Evolutionary conservation across 1,140 invertebrate genomes (phyloP), one percentile per base, ranked within the genome.

Genomic region (Drepana arcuata): DNA sequence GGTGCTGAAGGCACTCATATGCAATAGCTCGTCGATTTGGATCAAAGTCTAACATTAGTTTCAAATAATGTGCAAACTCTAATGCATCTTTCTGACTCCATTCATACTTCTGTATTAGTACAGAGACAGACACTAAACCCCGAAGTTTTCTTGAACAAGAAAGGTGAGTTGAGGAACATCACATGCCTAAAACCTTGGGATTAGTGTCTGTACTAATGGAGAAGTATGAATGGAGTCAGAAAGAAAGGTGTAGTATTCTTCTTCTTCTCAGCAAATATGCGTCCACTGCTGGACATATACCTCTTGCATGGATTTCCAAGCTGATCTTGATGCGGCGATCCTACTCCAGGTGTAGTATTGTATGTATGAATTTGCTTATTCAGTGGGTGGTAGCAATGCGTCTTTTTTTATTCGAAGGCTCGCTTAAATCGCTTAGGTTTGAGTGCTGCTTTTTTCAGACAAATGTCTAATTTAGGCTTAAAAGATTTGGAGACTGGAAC

Each of bases 391-490:
- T n/a, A n/a, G n/a, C n/a, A n/a, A n/a, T n/a, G n/a, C n/a, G n/a
- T n/a, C n/a, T n/a, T n/a, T n/a, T n/a, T 97, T 49, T 99, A 83
- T 84, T 99, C 98, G 84, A 99, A 99, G n/a, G 97, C 97, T 97
- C 99, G 81, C 98, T 99, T 12, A 97, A 98, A 86, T 99, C 99
- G 27, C 98, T 98, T 33, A 99, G 84, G 88, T 99, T 97, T 24
- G 97, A 97, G 68, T 99, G 97, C 83, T 97, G 97, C 94, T 61
- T 93, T 90, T 14, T 96, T 88, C 23, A 93, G 92, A 81, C 94
- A 95, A 10, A 93, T 87, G 55, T 94, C 92, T 69, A 92, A 86
- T 5, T 93, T 92, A 13, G 95, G 94, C 85, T 96, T 93, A 16
- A 70, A 70, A 40, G 56, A 71, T 46, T 83, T 84, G 14, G 82